A percentile compares a stretch with the other conserved stretches of the same genome.
phyloP scores from a whole-genome alignment of 2,113 vertebrate species.

The Salvelinus sp. region DNA sequence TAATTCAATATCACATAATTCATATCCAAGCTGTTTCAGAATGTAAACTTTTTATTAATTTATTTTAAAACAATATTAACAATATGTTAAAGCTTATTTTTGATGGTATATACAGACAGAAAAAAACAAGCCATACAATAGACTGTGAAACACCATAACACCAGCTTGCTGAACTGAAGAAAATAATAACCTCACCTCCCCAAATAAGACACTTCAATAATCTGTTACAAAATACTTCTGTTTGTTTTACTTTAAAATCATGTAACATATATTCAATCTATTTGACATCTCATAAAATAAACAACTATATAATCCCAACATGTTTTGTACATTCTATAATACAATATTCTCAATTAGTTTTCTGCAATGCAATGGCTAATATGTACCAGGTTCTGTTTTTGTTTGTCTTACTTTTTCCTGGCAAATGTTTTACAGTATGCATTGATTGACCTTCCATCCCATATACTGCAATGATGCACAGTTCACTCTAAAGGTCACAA shows the following conservation, averaged over 20 bases:
- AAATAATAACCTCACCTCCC: constrained; percentile 55
- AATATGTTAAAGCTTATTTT: constrained; percentile 74
- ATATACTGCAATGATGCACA: constrained; percentile 26
- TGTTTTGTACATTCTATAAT: constrained; percentile 66
- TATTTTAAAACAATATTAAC: constrained; percentile 71
- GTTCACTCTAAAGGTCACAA: constrained; percentile 42
- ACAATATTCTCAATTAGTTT: constrained; percentile 69
- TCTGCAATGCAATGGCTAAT: constrained; percentile 64
- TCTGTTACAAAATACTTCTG: constrained; percentile 79
- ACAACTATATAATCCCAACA: constrained; percentile 68
- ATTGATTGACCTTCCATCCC: constrained; percentile 35
- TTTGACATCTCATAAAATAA: constrained; percentile 77
- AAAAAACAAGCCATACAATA: constrained; percentile 64
- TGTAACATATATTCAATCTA: constrained; percentile 69
- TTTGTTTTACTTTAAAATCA: constrained; percentile 73
- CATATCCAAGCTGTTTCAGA: constrained; percentile 65
- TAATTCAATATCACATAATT: constrained; percentile 62
- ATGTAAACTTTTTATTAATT: constrained; percentile 71
- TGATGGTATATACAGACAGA: constrained; percentile 67
- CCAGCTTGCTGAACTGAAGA: constrained; percentile 48
- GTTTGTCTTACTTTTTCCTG: constrained; percentile 43
- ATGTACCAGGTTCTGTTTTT: constrained; percentile 49
- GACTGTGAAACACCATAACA: constrained; percentile 62
- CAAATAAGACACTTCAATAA: constrained; percentile 79
- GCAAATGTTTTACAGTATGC: constrained; percentile 46